Conservation (phyloP, 1,140 invertebrate genomes). For the Saxidomus purpurata region DNA sequence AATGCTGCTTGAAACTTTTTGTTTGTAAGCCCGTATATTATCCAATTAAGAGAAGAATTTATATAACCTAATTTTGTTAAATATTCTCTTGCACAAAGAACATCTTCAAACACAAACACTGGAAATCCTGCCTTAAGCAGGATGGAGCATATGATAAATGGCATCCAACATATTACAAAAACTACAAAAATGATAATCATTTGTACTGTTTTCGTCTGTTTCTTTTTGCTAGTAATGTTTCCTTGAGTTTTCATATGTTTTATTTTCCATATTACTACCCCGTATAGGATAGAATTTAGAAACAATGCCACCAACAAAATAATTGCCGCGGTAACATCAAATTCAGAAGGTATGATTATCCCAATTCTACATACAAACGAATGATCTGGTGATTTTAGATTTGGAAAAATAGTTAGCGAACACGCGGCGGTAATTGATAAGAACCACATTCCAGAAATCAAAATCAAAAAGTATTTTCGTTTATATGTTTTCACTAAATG, state of each 20-base stretch:
- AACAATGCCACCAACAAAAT: not conserved
- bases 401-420: not conserved
- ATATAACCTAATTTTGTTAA: not conserved
- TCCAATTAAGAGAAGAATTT: slow-evolving; percentile 18
- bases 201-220: not conserved
- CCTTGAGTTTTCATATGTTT: not conserved
- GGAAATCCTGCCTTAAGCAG: not conserved
- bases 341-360: not conserved
- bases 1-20: slow-evolving; percentile 25
- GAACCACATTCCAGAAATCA: not conserved
- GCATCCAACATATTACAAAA: slow-evolving; percentile 18
- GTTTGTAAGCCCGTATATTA: slow-evolving; percentile 42
- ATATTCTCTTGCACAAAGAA: slow-evolving; percentile 18
- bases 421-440: not conserved
- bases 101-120: not conserved
- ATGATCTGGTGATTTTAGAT: not conserved
- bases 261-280: not conserved
- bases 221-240: not conserved
- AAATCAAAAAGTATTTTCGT: not conserved
- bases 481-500: not conserved
- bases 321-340: not conserved
- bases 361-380: not conserved
- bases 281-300: slow-evolving; percentile 9
- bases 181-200: not conserved
- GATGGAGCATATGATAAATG: slow-evolving; percentile 3